Conservation (phyloP, 2,888 invertebrate genomes). For the Coelopa pilipes region DNA sequence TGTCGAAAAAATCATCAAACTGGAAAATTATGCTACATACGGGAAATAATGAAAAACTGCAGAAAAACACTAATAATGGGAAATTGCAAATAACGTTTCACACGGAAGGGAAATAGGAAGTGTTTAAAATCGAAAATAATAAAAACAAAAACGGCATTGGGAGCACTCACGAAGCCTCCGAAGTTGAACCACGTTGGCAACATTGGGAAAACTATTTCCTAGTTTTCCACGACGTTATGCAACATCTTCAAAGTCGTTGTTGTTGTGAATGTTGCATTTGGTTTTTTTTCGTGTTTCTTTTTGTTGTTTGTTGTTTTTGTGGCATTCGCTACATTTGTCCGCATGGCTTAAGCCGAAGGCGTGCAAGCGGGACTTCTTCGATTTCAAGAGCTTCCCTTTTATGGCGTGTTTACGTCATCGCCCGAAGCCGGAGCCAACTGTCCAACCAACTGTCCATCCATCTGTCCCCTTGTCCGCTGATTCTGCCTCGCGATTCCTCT, state of each 20-base stretch:
- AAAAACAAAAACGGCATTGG: neutral
- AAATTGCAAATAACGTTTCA: no score
- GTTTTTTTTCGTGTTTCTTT: no score
- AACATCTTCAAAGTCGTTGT: neutral
- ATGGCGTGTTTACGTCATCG: constrained; percentile 5
- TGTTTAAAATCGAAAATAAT: no score
- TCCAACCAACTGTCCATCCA: no score
- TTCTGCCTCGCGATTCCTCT: neutral
- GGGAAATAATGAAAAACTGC: no score
- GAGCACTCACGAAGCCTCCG: neutral
- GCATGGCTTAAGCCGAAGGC: neutral
- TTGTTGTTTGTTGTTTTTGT: no score
- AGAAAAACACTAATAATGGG: no score
- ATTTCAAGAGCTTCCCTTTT: neutral
- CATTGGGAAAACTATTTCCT: neutral
- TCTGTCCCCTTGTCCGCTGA: no score
- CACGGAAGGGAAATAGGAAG: no score
- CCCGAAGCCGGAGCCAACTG: no score
- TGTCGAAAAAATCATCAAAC: no score
- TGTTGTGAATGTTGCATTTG: neutral
- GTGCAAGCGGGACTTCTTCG: constrained; percentile 1
- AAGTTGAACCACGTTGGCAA: neutral
- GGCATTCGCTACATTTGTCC: neutral
- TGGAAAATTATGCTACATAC: no score
- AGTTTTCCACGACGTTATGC: neutral